Base-by-base conservation (phyloP, 2,797 vertebrate genomes). In the Bradypodion pumilum region DNA sequence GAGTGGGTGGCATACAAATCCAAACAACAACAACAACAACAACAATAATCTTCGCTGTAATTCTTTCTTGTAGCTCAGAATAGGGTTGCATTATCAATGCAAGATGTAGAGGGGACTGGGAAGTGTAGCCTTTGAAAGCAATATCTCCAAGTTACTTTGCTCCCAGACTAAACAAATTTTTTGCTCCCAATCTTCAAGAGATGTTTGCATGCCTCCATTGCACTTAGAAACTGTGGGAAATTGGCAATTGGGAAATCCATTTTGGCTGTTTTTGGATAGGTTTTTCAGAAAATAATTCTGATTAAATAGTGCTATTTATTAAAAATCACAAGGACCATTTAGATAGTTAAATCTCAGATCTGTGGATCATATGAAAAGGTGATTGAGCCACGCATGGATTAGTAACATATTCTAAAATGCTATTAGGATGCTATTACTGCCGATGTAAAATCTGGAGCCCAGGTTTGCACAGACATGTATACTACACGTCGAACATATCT, bases 271-370 rank as follows among this genome's bases (percentile, higher is more conserved):
- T 7, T 77, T 29, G 6, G 37, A 76, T 42, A 86, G 70, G 15
- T 70, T 9, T 25, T 65, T 75, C 0, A 0, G 81, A 82, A 86
- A 81, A 74, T 83, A 72, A 56, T 56, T 15, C 16, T 56, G 49
- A 13, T 49, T 49, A 49, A 49, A 7, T 15, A 49, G 8, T 40
- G 82, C 10, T 74, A 81, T 65, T 72, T 46, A 37, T 3, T 1
- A 72, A 72, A 27, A 68, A 42, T 46, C 80, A 19, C 3, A 60
- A 80, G 9, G 59, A 27, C 19, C 84, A 66, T 72, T 78, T 85
- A 85, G 89, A 87, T 1, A n/a, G 80, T 84, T 65, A 2, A 77
- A 49, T 78, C 60, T 74, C 27, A 49, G 89, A 83, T 68, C 0
- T 65, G 35, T 16, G 0, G 0, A 2, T 66, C 88, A 25, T 77